These are phyloP conservation scores for Matsumyia berberina DNA, from an alignment of 2,888 invertebrate species.

Conservation along the genomic window DNA sequence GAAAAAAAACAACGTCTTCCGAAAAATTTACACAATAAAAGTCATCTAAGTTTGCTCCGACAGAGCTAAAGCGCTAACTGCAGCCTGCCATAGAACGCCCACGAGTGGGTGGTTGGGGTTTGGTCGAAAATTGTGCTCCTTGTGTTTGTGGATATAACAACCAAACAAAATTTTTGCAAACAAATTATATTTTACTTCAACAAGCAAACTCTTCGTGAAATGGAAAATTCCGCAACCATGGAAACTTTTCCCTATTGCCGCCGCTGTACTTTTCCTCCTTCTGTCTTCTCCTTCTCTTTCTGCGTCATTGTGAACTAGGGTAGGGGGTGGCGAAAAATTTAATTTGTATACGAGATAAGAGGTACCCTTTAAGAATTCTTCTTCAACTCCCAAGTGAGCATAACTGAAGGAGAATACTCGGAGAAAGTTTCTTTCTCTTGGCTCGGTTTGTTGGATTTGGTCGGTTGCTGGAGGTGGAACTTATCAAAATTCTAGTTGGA, in stretches of 20 bases:
- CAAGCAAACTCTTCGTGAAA: slow-evolving; percentile 67
- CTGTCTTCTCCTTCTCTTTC: not conserved
- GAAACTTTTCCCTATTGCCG: slow-evolving; percentile 50
- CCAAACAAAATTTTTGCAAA: slow-evolving; percentile 53
- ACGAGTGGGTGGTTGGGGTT: slow-evolving; percentile 7
- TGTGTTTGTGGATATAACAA: slow-evolving; percentile 37
- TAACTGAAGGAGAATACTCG: slow-evolving; percentile 48
- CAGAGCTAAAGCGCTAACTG: slow-evolving; percentile 36
- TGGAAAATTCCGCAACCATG: slow-evolving; percentile 65
- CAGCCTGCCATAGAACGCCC: slow-evolving; percentile 35
- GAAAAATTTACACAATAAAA: slow-evolving; percentile 55
- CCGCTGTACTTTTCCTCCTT: slow-evolving; percentile 1
- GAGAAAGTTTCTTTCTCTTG: slow-evolving; percentile 45
- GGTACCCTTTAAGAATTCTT: slow-evolving; percentile 61
- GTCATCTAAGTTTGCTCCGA: slow-evolving; percentile 61
- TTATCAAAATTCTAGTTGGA: slow-evolving; percentile 64
- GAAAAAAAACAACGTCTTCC: slow-evolving; percentile 30
- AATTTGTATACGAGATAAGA: slow-evolving; percentile 69
- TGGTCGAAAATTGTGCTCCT: slow-evolving; percentile 28
- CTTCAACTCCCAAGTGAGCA: slow-evolving; percentile 62
- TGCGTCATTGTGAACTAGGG: not conserved
- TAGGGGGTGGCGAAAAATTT: slow-evolving; percentile 41
- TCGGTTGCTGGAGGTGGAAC: slow-evolving; percentile 20
- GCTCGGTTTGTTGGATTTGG: slow-evolving; percentile 15
- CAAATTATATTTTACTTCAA: slow-evolving; percentile 74